phyloP scores from a whole-genome alignment of 2,888 invertebrate species.

The Ephialtes manifestator region DNA sequence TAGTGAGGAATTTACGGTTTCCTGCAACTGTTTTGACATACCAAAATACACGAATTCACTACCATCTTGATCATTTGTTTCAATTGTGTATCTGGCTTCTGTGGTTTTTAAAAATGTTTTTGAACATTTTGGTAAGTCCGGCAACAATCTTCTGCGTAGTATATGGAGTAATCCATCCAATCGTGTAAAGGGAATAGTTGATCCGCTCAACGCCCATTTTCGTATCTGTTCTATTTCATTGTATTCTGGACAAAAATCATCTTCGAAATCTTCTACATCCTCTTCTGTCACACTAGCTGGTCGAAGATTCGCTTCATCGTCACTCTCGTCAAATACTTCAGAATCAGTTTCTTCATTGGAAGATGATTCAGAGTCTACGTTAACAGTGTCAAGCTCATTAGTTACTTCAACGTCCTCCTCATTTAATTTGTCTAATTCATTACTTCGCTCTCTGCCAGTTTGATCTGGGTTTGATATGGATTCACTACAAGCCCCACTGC shows the following conservation, averaged over 20 bases:
- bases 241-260: constrained; percentile 8
- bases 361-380: neutral
- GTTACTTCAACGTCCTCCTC: neutral
- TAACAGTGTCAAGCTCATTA: neutral
- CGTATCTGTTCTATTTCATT: constrained; percentile 15
- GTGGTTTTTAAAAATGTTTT: too few relatives aligned
- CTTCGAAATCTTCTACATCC: neutral
- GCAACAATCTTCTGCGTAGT: neutral
- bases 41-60: neutral
- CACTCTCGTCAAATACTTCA: neutral
- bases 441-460: neutral
- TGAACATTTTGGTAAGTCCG: neutral
- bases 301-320: neutral
- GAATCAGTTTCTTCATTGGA: constrained; percentile 16
- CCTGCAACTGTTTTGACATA: neutral
- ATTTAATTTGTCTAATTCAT: neutral
- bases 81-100: neutral
- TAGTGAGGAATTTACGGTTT: neutral
- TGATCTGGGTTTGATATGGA: neutral
- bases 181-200: constrained; percentile 9
- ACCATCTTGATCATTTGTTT: neutral
- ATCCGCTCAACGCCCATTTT: neutral
- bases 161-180: neutral
- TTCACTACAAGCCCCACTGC: neutral
- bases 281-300: neutral